Percentiles rank a stretch among this genome's conserved stretches.
phyloP scores from a whole-genome alignment of 2,888 invertebrate genomes.

The Aricia artaxerxes region DNA sequence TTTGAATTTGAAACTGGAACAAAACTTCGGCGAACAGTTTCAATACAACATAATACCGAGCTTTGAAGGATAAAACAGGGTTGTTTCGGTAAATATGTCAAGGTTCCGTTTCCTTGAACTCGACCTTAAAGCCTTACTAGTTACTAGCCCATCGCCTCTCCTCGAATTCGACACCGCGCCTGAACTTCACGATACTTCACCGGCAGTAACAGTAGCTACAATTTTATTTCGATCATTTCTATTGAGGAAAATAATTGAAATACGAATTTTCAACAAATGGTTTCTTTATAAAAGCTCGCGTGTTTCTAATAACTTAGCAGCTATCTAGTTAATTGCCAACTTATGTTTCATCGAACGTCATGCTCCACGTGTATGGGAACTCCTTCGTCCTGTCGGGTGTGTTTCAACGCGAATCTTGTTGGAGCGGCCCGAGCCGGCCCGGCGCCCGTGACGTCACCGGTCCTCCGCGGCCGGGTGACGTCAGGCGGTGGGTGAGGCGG shows the following conservation, averaged over 20 bases:
- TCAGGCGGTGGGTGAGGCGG: constrained; percentile 49
- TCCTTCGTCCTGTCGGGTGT: constrained; percentile 60
- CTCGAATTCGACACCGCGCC: constrained; percentile 9
- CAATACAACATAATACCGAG: neutral
- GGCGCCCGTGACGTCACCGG: constrained; percentile 69
- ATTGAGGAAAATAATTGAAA: neutral
- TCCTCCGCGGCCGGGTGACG: constrained; percentile 47
- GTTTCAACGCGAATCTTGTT: constrained; percentile 58
- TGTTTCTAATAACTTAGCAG: neutral
- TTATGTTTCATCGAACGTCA: neutral
- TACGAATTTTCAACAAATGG: neutral
- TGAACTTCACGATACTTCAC: neutral
- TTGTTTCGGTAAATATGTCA: constrained; percentile 15
- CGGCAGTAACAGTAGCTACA: neutral
- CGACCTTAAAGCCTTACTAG: constrained; percentile 24
- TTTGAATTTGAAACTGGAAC: neutral
- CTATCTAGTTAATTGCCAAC: no score
- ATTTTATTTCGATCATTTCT: neutral
- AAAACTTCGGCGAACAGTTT: neutral
- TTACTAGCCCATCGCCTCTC: neutral
- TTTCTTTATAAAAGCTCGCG: neutral
- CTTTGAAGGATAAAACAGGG: constrained; percentile 17
- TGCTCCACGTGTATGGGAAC: neutral
- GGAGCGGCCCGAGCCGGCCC: constrained; percentile 60
- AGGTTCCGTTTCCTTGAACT: constrained; percentile 22